Evolutionary conservation across 2,888 invertebrate species (phyloP), one percentile per base, ranked within the genome.

Genomic region (Suillia variegata): DNA sequence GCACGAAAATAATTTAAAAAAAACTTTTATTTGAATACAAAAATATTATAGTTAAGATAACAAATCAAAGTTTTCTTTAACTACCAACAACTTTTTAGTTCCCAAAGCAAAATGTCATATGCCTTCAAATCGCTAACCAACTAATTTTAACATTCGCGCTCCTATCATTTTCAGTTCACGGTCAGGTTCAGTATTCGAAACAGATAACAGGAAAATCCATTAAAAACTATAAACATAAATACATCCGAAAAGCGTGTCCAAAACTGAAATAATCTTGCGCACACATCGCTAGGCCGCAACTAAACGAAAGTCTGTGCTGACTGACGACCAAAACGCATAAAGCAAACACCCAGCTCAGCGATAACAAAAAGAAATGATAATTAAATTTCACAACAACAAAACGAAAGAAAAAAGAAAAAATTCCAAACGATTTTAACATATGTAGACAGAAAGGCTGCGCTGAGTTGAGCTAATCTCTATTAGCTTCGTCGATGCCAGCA

Each of bases 381-480:
- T 48, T 26, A 12, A 38, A 38, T 26, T 21, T 24, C 42, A 53
- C n/a, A n/a, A n/a, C n/a, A n/a, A n/a, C n/a, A n/a, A n/a, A n/a
- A n/a, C n/a, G n/a, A n/a, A n/a, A 55, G 21, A 57, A 31, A 45
- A 62, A 48, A 24, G 48, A 55, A 63, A 54, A 54, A 49, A 62
- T 63, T 63, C 64, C 59, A 55, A 58, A 56, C 58, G 24, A n/a
- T n/a, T 55, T n/a, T 34, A 26, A 53, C 49, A n/a, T n/a, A n/a
- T n/a, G n/a, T n/a, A n/a, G n/a, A n/a, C 15, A 24, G 13, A 18
- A 50, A 34, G 61, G 51, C 52, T 58, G 42, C 53, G 26, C 24
- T 24, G n/a, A n/a, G n/a, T n/a, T n/a, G n/a, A n/a, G n/a, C n/a
- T n/a, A n/a, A n/a, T n/a, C n/a, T n/a, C n/a, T n/a, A 21, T 47